phyloP scores from a whole-genome alignment of 2,113 vertebrate species.

The Lophura nycthemera region DNA sequence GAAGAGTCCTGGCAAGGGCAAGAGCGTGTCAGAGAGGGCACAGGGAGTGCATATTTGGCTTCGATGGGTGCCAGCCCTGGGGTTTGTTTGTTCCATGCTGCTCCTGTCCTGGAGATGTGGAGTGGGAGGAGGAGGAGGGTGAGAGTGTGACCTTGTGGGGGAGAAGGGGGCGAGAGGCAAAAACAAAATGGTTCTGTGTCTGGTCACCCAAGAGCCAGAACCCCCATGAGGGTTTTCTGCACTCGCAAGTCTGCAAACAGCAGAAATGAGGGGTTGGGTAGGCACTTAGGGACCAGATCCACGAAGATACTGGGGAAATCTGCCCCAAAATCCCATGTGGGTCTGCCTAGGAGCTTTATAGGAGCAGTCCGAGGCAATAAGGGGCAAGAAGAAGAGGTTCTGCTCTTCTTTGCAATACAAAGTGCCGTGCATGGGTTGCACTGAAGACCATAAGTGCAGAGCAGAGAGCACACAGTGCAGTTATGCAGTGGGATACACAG shows the following conservation, averaged over 20 bases:
- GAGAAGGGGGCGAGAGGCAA: not conserved
- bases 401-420: not conserved
- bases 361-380: not conserved
- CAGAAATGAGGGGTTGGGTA: not conserved
- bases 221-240: not conserved
- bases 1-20: not conserved
- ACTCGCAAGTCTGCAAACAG: not conserved
- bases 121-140: not conserved
- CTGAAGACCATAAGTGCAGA: not conserved
- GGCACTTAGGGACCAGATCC: not conserved
- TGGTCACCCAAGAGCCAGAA: not conserved
- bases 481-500: not conserved
- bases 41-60: not conserved
- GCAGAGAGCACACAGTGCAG: not conserved
- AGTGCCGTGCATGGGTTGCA: not conserved
- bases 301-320: not conserved
- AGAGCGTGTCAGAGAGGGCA: not conserved
- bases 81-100: accelerated
- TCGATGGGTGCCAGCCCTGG: not conserved
- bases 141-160: not conserved
- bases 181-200: accelerated
- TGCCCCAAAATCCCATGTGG: not conserved
- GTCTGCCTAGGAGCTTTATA: not conserved
- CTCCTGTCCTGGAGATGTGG: not conserved
- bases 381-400: not conserved